Evolutionary conservation across 1,140 invertebrate genomes (phyloP), one percentile per base, ranked within the genome.

Genomic region (Brachionus paranguensis): DNA sequence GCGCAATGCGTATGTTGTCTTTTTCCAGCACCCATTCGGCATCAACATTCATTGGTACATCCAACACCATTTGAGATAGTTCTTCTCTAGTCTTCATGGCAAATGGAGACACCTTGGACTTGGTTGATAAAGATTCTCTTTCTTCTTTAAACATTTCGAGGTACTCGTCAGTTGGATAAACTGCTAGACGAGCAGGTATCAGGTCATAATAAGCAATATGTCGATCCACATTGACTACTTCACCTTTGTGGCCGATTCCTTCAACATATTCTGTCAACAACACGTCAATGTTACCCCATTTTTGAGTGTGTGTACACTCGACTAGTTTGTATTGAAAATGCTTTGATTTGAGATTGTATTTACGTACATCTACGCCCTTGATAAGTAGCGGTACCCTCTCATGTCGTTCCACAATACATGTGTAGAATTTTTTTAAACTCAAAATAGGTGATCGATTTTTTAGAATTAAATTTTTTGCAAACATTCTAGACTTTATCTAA

Each of bases 181-280:
- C 65, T 10, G 83, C 83, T 55, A 76, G 27, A 17, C 60, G 20
- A 17, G 83, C 43, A 64, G 83, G 83, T 17, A 84, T 45, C 6
- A 84, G 27, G n/a, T 84, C 68, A 29, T 55, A 68, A 64, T 74
- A 74, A 29, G 83, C 83, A 8, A 20, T 41, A 17, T 84, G 60
- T 43, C 70, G 3, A 20, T 29, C 10, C 5, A 84, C 68, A 55
- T 74, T 72, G 24, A 84, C 83, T 24, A 84, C 41, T 65, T 84
- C 68, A n/a, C 83, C 83, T 29, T 84, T 84, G 43, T 84, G 68
- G 0, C 83, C 83, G 2, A 84, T 50, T 24, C 83, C 83, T 78
- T 84, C 83, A 6, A 84, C 68, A 74, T 84, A 84, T 29, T 84
- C 83, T 11, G 68, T 74, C 14, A 84, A 11, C 6, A 84, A 10